Conservation (phyloP, 2,797 vertebrate genomes). For the Mus minutoides region DNA sequence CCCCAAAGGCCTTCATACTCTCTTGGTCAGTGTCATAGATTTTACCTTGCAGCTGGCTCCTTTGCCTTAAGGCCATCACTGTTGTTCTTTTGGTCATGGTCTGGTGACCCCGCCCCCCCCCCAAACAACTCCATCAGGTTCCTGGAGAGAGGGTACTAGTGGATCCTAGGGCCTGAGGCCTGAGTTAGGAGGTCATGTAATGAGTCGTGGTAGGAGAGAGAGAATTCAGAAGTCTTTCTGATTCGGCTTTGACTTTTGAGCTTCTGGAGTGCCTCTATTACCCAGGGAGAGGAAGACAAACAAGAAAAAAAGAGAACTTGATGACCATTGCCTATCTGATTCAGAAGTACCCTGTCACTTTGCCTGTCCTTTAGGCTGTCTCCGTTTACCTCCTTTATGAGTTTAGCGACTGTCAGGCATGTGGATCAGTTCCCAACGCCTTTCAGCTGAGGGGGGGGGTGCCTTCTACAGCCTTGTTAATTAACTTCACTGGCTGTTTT, state of each 20-base stretch:
- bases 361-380: constrained; percentile 17
- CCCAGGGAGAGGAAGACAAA: background rate
- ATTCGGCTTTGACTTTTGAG: constrained; percentile 47
- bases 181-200: background rate
- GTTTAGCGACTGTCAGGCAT: background rate
- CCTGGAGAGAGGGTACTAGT: background rate
- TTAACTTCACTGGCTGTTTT: constrained; percentile 53
- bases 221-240: constrained; percentile 39
- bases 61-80: background rate
- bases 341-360: background rate
- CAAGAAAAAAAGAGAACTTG: background rate
- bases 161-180: background rate
- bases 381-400: background rate
- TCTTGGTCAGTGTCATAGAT: background rate
- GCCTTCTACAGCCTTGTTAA: constrained; percentile 57
- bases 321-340: constrained; percentile 16
- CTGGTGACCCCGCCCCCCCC: background rate
- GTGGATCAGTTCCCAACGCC: background rate
- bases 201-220: background rate
- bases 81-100: constrained; percentile 39
- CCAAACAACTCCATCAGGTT: background rate
- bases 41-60: background rate
- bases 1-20: background rate
- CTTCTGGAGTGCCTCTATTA: background rate
- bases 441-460: background rate